Percentiles rank a stretch among this genome's conserved stretches.
Evolutionary conservation across 2,888 invertebrate genomes (phyloP).

Genomic region (Andricus curvator): DNA sequence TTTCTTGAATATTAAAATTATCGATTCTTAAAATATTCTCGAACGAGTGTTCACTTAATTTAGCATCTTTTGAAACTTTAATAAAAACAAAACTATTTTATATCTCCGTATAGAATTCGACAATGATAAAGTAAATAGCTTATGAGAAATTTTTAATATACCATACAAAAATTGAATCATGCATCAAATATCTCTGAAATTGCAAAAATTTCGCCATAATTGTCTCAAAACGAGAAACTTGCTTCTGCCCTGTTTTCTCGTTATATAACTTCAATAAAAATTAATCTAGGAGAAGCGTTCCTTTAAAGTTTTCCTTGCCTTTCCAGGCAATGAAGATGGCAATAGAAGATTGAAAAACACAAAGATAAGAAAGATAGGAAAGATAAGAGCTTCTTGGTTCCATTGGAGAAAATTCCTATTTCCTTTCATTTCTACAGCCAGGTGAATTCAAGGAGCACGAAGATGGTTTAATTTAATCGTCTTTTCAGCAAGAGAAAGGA

Average conservation of each 20-base stretch:
- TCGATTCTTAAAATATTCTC: too few species aligned
- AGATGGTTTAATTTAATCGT: constrained; percentile 29
- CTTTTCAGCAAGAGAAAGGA: constrained; percentile 28
- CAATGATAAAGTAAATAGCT: too few species aligned
- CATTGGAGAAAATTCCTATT: constrained; percentile 31
- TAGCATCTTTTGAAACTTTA: too few species aligned
- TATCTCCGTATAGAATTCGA: too few species aligned
- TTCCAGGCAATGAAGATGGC: constrained; percentile 6
- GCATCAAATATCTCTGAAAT: not conserved
- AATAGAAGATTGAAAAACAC: constrained; percentile 11
- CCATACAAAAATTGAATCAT: not conserved
- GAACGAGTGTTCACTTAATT: too few species aligned
- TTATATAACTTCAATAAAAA: not conserved
- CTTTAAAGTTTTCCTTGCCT: not conserved
- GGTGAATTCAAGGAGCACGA: constrained; percentile 23
- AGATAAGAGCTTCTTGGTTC: constrained; percentile 19
- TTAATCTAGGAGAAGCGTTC: constrained; percentile 43
- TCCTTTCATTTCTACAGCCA: constrained; percentile 27
- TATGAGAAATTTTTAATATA: not conserved
- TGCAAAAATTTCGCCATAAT: constrained; percentile 29
- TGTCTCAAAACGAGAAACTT: constrained; percentile 8
- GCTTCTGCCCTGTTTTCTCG: constrained; percentile 14
- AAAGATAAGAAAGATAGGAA: not conserved
- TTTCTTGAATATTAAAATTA: too few species aligned
- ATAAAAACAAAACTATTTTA: too few species aligned